A percentile compares a stretch with the other conserved stretches of the same genome.
These are phyloP conservation scores for Allygus modestus DNA, from an alignment of 2,888 invertebrate genomes.

Conservation along the genomic window DNA sequence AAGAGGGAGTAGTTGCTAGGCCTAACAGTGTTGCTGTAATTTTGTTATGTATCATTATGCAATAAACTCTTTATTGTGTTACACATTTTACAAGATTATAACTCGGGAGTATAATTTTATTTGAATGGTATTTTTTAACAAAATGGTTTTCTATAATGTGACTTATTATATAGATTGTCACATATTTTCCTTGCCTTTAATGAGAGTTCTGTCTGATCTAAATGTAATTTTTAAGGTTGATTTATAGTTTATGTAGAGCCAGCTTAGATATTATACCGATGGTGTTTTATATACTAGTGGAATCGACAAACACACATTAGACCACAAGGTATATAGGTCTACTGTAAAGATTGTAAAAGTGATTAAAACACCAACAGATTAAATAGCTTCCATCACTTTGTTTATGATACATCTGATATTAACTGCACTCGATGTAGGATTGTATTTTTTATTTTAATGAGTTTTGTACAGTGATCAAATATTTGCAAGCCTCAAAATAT, in stretches of 20 bases:
- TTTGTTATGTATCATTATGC: background rate
- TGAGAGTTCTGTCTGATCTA: background rate
- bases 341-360: conserved; percentile 13
- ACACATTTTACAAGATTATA: too few species aligned
- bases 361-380: conserved; percentile 17
- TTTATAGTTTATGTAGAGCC: background rate
- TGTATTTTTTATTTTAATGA: background rate
- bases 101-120: too few species aligned
- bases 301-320: conserved; percentile 9
- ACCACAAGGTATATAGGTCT: background rate
- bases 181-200: background rate
- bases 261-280: background rate
- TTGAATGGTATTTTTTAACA: too few species aligned
- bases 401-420: background rate
- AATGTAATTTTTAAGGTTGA: background rate
- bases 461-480: background rate
- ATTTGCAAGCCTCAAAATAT: too few species aligned
- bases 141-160: too few species aligned
- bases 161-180: too few species aligned
- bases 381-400: background rate
- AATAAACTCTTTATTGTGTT: too few species aligned
- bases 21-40: background rate
- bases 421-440: background rate
- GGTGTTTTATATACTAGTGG: background rate
- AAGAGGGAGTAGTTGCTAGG: background rate